phyloP scores from a whole-genome alignment of 2,797 vertebrate species.

The Coccyzus lansbergi region DNA sequence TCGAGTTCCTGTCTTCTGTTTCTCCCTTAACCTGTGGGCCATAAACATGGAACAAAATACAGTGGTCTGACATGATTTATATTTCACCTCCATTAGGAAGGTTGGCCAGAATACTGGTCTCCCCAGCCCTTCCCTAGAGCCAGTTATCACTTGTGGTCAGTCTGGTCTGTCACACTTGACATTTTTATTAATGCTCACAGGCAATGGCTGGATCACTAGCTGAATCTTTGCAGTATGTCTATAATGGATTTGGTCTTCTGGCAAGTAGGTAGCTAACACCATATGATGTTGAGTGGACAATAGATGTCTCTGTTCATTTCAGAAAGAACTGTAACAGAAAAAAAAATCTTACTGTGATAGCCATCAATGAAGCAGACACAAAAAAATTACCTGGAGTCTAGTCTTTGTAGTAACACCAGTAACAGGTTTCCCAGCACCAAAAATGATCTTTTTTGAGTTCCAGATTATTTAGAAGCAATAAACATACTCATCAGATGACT shows the following conservation, averaged over 20 bases:
- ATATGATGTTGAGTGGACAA: slow-evolving; percentile 29
- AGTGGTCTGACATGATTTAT: slow-evolving; percentile 7
- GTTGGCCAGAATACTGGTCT: background rate
- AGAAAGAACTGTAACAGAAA: slow-evolving; percentile 25
- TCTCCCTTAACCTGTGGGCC: background rate
- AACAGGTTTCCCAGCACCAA: slow-evolving; percentile 18
- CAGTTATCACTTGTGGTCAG: background rate
- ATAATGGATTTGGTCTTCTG: slow-evolving; percentile 16
- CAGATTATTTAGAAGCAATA: slow-evolving; percentile 57
- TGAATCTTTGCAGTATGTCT: slow-evolving; percentile 41
- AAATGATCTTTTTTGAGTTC: slow-evolving; percentile 18
- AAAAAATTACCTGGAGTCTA: background rate
- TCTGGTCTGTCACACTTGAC: slow-evolving; percentile 48
- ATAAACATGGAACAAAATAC: background rate
- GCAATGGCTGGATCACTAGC: slow-evolving; percentile 35
- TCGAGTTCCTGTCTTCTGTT: background rate
- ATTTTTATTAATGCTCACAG: slow-evolving; percentile 41
- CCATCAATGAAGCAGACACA: background rate
- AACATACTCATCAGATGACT: slow-evolving; percentile 48
- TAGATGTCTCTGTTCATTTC: slow-evolving; percentile 49
- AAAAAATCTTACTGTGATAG: background rate
- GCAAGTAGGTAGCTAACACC: slow-evolving; percentile 22
- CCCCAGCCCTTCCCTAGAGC: background rate
- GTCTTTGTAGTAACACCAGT: background rate
- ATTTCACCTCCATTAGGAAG: slow-evolving; percentile 33